phyloP scores from a whole-genome alignment of 2,113 vertebrate species.

The Odocoileus hemionus region DNA sequence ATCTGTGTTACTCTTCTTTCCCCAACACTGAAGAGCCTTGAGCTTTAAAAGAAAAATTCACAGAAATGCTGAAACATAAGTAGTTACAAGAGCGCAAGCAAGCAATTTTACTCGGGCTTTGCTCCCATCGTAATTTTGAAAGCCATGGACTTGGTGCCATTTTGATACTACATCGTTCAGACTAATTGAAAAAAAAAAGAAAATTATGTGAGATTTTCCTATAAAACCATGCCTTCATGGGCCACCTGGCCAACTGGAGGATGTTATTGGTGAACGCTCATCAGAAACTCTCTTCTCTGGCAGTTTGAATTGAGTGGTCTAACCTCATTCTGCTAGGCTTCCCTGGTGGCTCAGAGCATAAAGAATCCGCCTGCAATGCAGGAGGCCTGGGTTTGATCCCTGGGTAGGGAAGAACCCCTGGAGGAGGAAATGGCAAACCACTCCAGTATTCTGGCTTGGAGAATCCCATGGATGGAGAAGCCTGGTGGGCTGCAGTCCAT shows the following conservation, averaged over 20 bases:
- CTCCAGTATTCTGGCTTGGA: neutral
- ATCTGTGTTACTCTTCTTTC: neutral
- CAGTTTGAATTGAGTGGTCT: no score
- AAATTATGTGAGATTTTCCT: neutral
- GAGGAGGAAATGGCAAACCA: neutral
- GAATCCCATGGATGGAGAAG: neutral
- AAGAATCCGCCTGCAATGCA: neutral
- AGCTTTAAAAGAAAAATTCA: neutral
- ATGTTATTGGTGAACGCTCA: neutral
- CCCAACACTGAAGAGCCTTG: neutral
- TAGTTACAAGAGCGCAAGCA: neutral
- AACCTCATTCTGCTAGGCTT: neutral
- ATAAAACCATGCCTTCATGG: neutral
- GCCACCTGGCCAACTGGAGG: neutral
- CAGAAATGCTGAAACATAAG: neutral
- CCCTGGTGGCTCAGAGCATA: neutral
- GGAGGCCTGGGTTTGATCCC: neutral
- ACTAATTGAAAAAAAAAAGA: neutral
- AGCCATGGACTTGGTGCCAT: neutral
- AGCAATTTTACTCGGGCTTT: neutral
- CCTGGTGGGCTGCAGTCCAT: neutral
- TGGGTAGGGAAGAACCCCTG: neutral
- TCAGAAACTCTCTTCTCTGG: neutral
- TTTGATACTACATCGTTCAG: neutral
- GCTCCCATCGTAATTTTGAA: neutral